Conservation (phyloP, 2,797 vertebrate species). For the Ficedula albicollis region DNA sequence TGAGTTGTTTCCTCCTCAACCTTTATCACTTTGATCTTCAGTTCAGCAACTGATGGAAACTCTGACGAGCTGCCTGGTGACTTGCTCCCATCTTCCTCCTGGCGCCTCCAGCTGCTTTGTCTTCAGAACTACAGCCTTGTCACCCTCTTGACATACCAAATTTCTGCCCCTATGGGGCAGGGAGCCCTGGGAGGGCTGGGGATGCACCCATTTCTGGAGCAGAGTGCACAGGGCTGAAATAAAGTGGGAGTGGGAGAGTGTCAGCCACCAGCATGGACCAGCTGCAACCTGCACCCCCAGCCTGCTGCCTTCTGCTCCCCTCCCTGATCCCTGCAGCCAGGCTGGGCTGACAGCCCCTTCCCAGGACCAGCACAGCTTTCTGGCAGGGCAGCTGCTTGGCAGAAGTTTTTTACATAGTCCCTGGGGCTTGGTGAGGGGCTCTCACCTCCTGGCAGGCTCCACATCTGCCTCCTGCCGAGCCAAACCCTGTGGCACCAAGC, state of each 20-base stretch:
- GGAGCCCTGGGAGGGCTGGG: background rate
- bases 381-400: accelerated
- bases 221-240: background rate
- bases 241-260: accelerated
- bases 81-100: accelerated
- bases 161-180: accelerated
- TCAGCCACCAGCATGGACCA: accelerated
- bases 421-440: background rate
- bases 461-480: accelerated
- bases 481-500: accelerated
- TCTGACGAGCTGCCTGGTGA: background rate
- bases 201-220: accelerated
- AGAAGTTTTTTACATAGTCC: background rate
- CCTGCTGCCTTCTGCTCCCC: background rate
- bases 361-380: background rate
- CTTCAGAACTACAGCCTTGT: background rate
- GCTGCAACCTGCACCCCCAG: accelerated
- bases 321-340: background rate
- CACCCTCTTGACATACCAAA: background rate
- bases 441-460: background rate
- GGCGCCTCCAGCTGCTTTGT: background rate
- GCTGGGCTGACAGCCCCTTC: background rate
- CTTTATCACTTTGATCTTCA: background rate
- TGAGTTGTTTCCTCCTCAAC: background rate
- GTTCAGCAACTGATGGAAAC: background rate